phyloP scores from a whole-genome alignment of 2,797 vertebrate species.

The Pseudopleuronectes americanus region DNA sequence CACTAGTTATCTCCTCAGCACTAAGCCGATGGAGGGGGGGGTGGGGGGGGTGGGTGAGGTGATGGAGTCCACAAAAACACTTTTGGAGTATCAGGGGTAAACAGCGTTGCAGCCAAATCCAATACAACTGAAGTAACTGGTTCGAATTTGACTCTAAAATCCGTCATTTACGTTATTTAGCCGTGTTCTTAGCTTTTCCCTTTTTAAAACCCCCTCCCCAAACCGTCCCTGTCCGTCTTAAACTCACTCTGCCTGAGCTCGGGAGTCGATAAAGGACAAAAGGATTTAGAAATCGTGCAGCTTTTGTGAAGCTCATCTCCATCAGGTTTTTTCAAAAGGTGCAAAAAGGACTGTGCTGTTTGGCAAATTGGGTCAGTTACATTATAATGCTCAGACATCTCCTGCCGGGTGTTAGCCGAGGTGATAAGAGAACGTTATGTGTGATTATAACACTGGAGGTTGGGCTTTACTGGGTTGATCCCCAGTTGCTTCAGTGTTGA shows the following conservation, averaged over 20 bases:
- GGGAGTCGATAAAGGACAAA: conserved; percentile 57
- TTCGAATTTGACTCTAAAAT: too few species aligned
- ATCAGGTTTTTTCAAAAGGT: conserved; percentile 24
- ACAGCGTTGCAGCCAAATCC: too few species aligned
- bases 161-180: too few species aligned
- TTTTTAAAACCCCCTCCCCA: too few species aligned
- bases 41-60: too few species aligned
- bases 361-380: conserved; percentile 42
- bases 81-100: too few species aligned
- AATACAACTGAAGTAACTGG: too few species aligned
- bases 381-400: conserved; percentile 32
- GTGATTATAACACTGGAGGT: conserved; percentile 51
- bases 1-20: too few species aligned
- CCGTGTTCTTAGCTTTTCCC: too few species aligned
- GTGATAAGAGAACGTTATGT: conserved; percentile 33
- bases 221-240: background rate
- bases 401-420: conserved; percentile 18
- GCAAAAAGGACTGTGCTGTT: background rate
- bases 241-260: conserved; percentile 42
- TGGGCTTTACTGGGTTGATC: conserved; percentile 28
- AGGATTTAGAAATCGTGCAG: conserved; percentile 41
- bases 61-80: too few species aligned
- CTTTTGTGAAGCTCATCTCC: conserved; percentile 40
- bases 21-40: too few species aligned
- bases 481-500: conserved; percentile 24